Percentiles rank a stretch among this genome's conserved stretches.
phyloP scores from a whole-genome alignment of 2,888 invertebrate genomes.

The Heliconius erato region DNA sequence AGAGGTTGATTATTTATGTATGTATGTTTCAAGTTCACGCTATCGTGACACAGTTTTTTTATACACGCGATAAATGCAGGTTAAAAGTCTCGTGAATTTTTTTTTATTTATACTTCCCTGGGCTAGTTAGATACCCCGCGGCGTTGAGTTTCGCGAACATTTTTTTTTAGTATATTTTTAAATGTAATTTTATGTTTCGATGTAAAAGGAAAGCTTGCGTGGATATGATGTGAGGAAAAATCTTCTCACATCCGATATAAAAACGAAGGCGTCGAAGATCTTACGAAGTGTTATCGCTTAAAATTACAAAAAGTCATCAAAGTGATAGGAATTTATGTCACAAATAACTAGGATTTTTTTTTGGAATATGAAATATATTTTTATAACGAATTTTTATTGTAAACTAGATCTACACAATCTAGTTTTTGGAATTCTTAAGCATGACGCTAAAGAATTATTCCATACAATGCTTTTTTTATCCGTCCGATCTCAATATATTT shows the following conservation, averaged over 20 bases:
- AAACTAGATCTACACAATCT: no score
- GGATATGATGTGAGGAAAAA: background rate
- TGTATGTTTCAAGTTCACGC: background rate
- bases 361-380: background rate
- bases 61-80: background rate
- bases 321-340: conserved; percentile 5
- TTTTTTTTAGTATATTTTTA: background rate
- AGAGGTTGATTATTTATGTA: background rate
- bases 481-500: no score
- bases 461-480: no score
- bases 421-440: no score
- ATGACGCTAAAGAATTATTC: no score
- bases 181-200: background rate
- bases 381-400: background rate
- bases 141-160: background rate
- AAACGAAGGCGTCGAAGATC: background rate
- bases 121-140: background rate
- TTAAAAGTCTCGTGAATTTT: background rate
- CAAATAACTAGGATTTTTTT: background rate
- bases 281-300: conserved; percentile 3
- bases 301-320: conserved; percentile 15
- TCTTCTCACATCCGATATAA: no score
- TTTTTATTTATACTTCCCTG: background rate
- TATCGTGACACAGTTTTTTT: background rate
- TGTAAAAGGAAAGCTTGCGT: background rate